These are phyloP conservation scores for Mechanitis messenoides DNA, from an alignment of 2,888 invertebrate species.

Conservation along the genomic window DNA sequence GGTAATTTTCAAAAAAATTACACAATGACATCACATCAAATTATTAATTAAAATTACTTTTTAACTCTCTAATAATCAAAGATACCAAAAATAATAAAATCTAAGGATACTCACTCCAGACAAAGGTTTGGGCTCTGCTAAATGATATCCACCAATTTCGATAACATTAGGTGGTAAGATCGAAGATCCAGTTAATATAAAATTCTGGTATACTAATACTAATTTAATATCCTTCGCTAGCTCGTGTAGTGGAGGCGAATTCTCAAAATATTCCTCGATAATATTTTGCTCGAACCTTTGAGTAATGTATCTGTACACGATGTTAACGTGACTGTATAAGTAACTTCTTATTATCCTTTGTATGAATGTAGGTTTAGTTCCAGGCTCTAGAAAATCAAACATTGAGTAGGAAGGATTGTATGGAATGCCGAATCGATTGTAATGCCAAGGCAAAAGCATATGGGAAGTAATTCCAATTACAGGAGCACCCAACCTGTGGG, in stretches of 20 bases:
- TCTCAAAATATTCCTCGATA: constrained; percentile 48
- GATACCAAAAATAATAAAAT: background rate
- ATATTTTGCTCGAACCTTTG: constrained; percentile 36
- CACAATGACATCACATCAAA: too few species aligned
- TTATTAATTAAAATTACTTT: too few species aligned
- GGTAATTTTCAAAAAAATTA: too few species aligned
- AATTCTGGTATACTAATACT: constrained; percentile 71
- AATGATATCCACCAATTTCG: constrained; percentile 74
- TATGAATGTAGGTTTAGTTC: constrained; percentile 52
- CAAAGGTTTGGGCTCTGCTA: constrained; percentile 47
- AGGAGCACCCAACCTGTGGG: too few species aligned
- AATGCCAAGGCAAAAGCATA: constrained; percentile 64
- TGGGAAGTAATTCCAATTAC: too few species aligned
- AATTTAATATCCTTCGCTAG: constrained; percentile 64
- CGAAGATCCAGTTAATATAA: constrained; percentile 62
- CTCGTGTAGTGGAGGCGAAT: constrained; percentile 60
- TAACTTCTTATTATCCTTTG: constrained; percentile 61
- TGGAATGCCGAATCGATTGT: constrained; percentile 68
- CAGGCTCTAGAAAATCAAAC: constrained; percentile 62
- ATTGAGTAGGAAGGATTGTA: constrained; percentile 72
- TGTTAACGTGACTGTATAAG: constrained; percentile 19
- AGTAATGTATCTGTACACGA: constrained; percentile 13
- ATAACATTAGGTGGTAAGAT: constrained; percentile 67
- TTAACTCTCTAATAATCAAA: too few species aligned
- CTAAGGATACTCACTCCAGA: constrained; percentile 37